Percentiles rank a stretch among this genome's conserved stretches.
These are phyloP conservation scores for Sander vitreus DNA, from an alignment of 2,113 vertebrate species.

Conservation along the genomic window DNA sequence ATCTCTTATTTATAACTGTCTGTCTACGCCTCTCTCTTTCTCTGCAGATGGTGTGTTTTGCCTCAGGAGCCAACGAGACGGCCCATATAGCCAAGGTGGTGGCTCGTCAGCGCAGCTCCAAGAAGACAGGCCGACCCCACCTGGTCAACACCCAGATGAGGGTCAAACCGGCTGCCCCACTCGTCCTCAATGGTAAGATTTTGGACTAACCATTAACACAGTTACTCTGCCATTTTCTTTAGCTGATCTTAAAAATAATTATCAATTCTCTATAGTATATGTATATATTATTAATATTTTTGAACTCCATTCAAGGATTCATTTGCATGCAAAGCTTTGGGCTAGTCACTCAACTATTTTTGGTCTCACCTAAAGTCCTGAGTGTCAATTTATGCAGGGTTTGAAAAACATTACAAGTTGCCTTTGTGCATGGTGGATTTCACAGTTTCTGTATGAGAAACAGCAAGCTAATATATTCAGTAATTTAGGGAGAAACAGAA, in stretches of 20 bases:
- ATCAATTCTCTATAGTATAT: not conserved
- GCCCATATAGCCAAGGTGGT: conserved; percentile 89
- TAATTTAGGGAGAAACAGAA: not conserved
- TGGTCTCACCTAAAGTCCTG: not conserved
- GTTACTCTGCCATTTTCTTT: not conserved
- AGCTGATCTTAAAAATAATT: not conserved
- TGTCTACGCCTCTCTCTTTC: not conserved
- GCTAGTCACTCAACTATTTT: not conserved
- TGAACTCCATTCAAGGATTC: not conserved
- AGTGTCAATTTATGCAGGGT: not conserved
- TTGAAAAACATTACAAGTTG: not conserved
- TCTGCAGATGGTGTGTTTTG: conserved; percentile 86
- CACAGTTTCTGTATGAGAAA: not conserved
- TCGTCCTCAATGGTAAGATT: conserved; percentile 88
- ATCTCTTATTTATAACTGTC: conserved; percentile 4
- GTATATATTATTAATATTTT: not conserved
- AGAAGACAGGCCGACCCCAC: conserved; percentile 86
- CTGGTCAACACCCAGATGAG: conserved; percentile 96
- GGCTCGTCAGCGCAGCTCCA: conserved; percentile 91
- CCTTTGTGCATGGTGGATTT: not conserved
- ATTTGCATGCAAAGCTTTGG: not conserved
- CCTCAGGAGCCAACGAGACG: conserved; percentile 85
- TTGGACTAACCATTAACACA: not conserved
- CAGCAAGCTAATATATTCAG: not conserved
- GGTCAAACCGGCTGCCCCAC: conserved; percentile 88